Evolutionary conservation across 2,888 invertebrate species (phyloP), one percentile per base, ranked within the genome.

Genomic region (Parapristionchus giblindavisi): DNA sequence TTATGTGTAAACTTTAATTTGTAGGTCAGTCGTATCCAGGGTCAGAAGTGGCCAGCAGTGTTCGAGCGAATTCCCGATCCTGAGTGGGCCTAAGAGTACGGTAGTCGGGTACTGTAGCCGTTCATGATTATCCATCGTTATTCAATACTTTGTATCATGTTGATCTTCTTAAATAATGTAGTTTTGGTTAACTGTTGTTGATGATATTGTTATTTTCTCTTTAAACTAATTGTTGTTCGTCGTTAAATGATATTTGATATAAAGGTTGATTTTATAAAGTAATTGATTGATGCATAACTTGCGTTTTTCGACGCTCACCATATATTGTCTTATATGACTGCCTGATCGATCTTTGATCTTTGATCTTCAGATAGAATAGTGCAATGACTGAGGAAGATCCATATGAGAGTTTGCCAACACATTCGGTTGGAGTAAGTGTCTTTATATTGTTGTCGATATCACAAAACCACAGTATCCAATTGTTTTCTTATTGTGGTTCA

Each of bases 31-130:
- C 91, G 99, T 85, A 97, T 97, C 89, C 93, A 93, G 83, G 98
- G 99, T 58, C 92, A 93, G 68, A 97, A 97, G 89, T 96, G 92
- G 91, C 89, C 95, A 78, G 97, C 98, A n/a, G 84, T 87, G n/a
- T 87, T 85, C 78, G 75, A 83, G 73, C 76, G 87, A 72, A 75
- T 80, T 5, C 89, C 98, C 96, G 88, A 92, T 96, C 88, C 81
- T 14, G 76, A 70, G 17, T 70, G 52, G 54, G 29, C 27, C 27
- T 60, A 6, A 54, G 6, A n/a, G 27, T 48, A 6, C 56, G 6
- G 6, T 54, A 6, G 27, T 61, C 17, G 32, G 66, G 32, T 11
- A 21, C 48, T 14, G 14, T 48, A 14, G 21, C 48, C 11, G 48
- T 48, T 14, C 48, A 14, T 21, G 21, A 14, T 48, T 48, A 48